Conservation (phyloP, 2,113 vertebrate genomes). For the Vanacampus margaritifer region DNA sequence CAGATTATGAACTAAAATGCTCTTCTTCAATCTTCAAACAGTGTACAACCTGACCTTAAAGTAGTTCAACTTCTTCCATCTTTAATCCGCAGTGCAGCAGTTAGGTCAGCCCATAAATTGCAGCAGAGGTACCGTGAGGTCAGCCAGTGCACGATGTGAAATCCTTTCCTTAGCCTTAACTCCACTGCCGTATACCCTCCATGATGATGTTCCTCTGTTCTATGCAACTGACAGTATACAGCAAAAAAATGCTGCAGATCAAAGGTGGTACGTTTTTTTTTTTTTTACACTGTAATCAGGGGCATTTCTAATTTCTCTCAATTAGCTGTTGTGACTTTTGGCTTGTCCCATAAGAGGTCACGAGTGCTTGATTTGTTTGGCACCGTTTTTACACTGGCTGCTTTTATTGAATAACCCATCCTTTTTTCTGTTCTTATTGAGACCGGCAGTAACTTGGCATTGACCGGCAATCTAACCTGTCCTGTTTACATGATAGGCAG, state of each 20-base stretch:
- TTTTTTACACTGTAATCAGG: too few species aligned
- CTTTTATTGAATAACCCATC: too few species aligned
- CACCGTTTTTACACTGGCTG: too few species aligned
- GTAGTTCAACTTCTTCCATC: constrained; percentile 16
- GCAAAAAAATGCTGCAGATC: constrained; percentile 6
- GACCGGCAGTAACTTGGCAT: too few species aligned
- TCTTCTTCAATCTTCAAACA: not conserved
- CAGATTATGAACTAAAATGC: constrained; percentile 21
- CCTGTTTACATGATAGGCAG: too few species aligned
- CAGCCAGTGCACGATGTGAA: not conserved
- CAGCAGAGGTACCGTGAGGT: not conserved
- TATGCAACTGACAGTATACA: constrained; percentile 4
- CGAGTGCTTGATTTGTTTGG: too few species aligned
- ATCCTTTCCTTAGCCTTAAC: not conserved
- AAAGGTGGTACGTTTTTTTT: constrained; percentile 8
- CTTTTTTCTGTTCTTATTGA: too few species aligned
- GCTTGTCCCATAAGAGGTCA: too few species aligned
- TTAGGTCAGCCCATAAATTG: constrained; percentile 6
- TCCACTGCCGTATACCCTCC: not conserved
- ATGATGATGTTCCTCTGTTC: not conserved
- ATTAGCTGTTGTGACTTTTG: too few species aligned
- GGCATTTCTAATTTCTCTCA: too few species aligned
- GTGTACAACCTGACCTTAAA: constrained; percentile 5
- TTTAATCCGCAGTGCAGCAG: constrained; percentile 24
- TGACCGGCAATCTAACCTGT: too few species aligned